phyloP scores from a whole-genome alignment of 53 echinoderm and acorn worm genomes.

The Mesocentrotus franciscanus region DNA sequence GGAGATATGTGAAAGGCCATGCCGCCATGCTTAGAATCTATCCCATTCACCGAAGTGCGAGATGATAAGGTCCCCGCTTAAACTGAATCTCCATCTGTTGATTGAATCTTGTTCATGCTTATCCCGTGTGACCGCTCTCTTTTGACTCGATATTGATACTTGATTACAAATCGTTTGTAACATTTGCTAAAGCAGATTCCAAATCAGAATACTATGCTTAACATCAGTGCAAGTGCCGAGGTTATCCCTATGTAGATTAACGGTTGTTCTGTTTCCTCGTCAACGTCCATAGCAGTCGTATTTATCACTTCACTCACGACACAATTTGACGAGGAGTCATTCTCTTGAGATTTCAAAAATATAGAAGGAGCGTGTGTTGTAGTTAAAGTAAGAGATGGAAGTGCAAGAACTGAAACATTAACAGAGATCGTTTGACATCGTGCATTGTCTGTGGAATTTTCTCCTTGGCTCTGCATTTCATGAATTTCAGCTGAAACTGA shows the following conservation, averaged over 20 bases:
- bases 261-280: too few species aligned
- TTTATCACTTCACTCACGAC: constrained; percentile 11
- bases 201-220: background rate
- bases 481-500: too few species aligned
- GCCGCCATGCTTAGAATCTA: background rate
- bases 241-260: too few species aligned
- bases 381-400: too few species aligned
- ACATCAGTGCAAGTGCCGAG: too few species aligned
- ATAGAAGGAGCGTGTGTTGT: background rate
- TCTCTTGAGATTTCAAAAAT: background rate
- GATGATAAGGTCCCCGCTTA: too few species aligned
- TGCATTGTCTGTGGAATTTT: too few species aligned
- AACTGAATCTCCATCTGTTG: background rate
- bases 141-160: background rate
- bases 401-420: too few species aligned
- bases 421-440: too few species aligned
- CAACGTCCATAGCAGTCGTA: background rate
- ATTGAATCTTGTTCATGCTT: background rate
- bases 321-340: background rate
- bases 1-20: background rate
- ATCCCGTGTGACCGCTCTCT: background rate
- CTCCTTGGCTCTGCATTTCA: too few species aligned
- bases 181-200: background rate
- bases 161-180: background rate
- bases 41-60: background rate